Evolutionary conservation across 2,113 vertebrate genomes (phyloP).

Genomic region (Engraulis encrasicolus): DNA sequence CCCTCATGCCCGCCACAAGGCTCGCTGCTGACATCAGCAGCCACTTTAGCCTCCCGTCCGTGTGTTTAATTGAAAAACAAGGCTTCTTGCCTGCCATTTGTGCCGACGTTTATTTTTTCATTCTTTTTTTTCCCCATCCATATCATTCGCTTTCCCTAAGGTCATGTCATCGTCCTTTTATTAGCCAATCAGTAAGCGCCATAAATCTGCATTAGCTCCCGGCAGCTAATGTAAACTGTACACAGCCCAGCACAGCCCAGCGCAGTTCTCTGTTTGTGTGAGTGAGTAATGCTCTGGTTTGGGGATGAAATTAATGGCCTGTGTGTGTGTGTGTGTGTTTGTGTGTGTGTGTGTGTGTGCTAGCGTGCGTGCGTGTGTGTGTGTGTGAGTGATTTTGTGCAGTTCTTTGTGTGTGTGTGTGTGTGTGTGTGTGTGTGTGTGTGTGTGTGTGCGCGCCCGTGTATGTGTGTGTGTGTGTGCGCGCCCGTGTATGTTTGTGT

Average conservation of each 20-base stretch:
- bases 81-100: slow-evolving; percentile 23
- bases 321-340: not conserved
- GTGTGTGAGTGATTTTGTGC: too few relatives aligned
- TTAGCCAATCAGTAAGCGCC: not conserved
- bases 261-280: too few relatives aligned
- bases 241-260: too few relatives aligned
- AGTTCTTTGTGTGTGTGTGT: not conserved
- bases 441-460: not conserved
- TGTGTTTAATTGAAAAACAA: slow-evolving; percentile 35
- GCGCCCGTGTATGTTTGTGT: too few relatives aligned
- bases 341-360: not conserved
- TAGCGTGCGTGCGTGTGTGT: not conserved
- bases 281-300: not conserved
- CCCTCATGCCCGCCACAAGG: slow-evolving; percentile 16
- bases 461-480: not conserved
- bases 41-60: slow-evolving; percentile 19
- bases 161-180: slow-evolving; percentile 28
- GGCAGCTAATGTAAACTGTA: not conserved
- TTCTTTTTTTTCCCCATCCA: slow-evolving; percentile 29
- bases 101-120: slow-evolving; percentile 8
- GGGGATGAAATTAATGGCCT: not conserved
- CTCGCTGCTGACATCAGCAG: slow-evolving; percentile 41
- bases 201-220: not conserved
- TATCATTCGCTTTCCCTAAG: slow-evolving; percentile 18
- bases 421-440: not conserved